Evolutionary conservation across 2,888 invertebrate species (phyloP), one percentile per base, ranked within the genome.

Genomic region (Lysandra coridon): DNA sequence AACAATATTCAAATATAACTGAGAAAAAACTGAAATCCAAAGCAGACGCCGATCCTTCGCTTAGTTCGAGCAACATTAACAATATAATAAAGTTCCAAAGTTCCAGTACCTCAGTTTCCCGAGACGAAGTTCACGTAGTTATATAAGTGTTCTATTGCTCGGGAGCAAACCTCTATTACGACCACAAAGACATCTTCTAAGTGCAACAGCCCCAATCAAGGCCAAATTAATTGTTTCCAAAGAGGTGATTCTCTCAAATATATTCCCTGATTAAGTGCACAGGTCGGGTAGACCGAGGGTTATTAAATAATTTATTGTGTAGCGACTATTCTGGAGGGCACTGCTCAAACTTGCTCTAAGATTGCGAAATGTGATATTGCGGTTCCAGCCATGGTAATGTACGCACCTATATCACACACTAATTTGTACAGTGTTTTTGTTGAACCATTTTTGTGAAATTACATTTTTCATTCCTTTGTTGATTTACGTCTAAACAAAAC

Each of bases 281-380:
- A 89, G 88, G 89, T 90, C 86, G 89, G 88, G 86, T 86, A 85
- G 88, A 87, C 87, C 84, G 85, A 87, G 90, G 93, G 92, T 91
- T 92, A 93, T 92, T 91, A 92, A 91, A 93, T 92, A 93, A 94
- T 94, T 93, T 93, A 93, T 93, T 93, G 92, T 93, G 89, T 90
- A 87, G 87, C 86, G 89, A 91, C 91, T 92, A 91, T 90, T 90
- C 88, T 89, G 86, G 87, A 89, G 91, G 89, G 86, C 85, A 87
- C 87, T 86, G 87, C 86, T 89, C 88, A 85, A 91, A 89, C 89
- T 88, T 88, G 85, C 83, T 86, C 87, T 88, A 92, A 92, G 91
- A 92, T 92, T 91, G 85, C 85, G 88, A 86, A 84, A 91, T 76
- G 76, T 49, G 49, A 49, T 76, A 30, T 14, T 53, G 33, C 14